Conservation (phyloP, 2,113 vertebrate genomes). For the Geococcyx californianus region DNA sequence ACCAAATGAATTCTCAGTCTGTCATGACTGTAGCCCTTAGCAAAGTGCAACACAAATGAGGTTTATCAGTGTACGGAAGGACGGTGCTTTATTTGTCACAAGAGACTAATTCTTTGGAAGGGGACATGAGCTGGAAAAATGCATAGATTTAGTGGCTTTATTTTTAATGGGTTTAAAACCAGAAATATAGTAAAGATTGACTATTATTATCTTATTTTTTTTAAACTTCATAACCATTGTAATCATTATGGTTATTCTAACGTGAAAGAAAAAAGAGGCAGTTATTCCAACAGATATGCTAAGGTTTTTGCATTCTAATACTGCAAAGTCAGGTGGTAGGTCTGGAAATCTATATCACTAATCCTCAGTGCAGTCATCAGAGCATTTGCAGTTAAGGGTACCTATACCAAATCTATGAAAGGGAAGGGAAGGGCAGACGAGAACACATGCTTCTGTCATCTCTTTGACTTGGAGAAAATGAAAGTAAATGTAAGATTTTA, state of each 20-base stretch:
- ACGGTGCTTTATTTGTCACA: background rate
- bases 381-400: background rate
- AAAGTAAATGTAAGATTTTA: background rate
- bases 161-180: slow-evolving; percentile 12
- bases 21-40: background rate
- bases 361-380: background rate
- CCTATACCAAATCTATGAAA: background rate
- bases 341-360: background rate
- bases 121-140: background rate
- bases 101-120: background rate
- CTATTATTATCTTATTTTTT: slow-evolving; percentile 34
- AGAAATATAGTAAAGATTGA: background rate
- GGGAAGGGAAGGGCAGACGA: background rate
- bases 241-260: slow-evolving; percentile 24
- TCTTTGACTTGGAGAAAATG: background rate
- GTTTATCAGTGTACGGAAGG: background rate
- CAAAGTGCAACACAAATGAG: background rate
- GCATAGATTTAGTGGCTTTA: background rate
- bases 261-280: background rate
- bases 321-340: background rate
- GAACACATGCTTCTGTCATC: background rate
- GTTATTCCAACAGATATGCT: slow-evolving; percentile 11
- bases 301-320: background rate
- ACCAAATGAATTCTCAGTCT: background rate
- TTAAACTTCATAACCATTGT: slow-evolving; percentile 12